phyloP scores from a whole-genome alignment of 1,140 invertebrate species.

The Metaphire vulgaris region DNA sequence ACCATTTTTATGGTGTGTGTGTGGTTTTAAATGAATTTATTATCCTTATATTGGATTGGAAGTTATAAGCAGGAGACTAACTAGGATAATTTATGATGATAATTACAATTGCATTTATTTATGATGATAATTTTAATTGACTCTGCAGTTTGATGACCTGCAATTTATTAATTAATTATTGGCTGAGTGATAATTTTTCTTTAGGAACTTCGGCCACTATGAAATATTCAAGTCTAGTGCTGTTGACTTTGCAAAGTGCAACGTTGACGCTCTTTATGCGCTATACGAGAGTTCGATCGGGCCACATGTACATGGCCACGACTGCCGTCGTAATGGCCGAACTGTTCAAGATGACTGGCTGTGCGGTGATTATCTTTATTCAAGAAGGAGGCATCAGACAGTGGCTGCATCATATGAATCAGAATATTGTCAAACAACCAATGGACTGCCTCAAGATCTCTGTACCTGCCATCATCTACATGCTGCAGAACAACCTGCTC shows the following conservation, averaged over 20 bases:
- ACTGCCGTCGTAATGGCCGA: constrained; percentile 97
- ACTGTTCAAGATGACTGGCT: constrained; percentile 83
- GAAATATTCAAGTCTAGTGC: constrained; percentile 81
- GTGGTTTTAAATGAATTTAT: too few relatives aligned
- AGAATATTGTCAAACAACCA: constrained; percentile 16
- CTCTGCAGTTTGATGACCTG: too few relatives aligned
- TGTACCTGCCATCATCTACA: constrained; percentile 89
- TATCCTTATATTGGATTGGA: too few relatives aligned
- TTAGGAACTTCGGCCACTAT: too few relatives aligned
- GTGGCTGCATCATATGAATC: constrained; percentile 3
- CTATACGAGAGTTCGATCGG: constrained; percentile 76
- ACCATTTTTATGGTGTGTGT: too few relatives aligned
- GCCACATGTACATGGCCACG: constrained; percentile 83
- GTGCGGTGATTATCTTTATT: constrained; percentile 67
- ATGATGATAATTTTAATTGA: too few relatives aligned
- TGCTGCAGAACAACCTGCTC: constrained; percentile 93
- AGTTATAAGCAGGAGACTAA: too few relatives aligned
- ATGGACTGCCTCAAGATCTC: constrained; percentile 69
- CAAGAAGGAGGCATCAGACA: constrained; percentile 56
- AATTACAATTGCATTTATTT: too few relatives aligned
- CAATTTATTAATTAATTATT: too few relatives aligned
- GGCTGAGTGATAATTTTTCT: too few relatives aligned
- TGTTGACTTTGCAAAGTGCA: constrained; percentile 90
- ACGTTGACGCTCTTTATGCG: constrained; percentile 86
- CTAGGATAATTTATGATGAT: too few relatives aligned